These are phyloP conservation scores for Dyspetes luteomarginatus DNA, from an alignment of 2,888 invertebrate genomes.

Conservation along the genomic window DNA sequence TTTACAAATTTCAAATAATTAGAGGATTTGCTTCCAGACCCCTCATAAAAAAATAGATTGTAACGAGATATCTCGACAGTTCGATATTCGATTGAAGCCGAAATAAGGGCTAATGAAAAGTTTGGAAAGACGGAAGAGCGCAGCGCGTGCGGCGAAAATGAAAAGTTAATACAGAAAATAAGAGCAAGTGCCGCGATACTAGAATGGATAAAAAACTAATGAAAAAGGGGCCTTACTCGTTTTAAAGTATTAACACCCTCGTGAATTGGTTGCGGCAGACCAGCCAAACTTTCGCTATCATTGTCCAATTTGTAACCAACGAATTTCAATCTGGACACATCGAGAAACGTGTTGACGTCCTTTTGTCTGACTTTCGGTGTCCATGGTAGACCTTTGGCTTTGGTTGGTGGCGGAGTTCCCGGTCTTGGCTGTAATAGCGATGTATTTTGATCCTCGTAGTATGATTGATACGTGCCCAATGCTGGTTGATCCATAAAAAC, in stretches of 20 bases:
- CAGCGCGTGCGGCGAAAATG: too few relatives aligned
- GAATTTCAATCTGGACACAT: slow-evolving; percentile 96
- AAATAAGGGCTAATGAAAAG: too few relatives aligned
- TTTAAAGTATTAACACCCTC: slow-evolving; percentile 96
- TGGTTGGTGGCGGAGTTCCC: slow-evolving; percentile 82
- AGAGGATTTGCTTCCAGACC: too few relatives aligned
- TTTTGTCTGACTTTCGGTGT: slow-evolving; percentile 97
- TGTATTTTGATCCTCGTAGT: slow-evolving; percentile 82
- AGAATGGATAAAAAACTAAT: too few relatives aligned
- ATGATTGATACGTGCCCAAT: slow-evolving; percentile 71
- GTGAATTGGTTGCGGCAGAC: slow-evolving; percentile 97
- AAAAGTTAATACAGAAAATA: too few relatives aligned
- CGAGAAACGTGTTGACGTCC: slow-evolving; percentile 96
- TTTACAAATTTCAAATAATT: too few relatives aligned
- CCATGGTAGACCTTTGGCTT: slow-evolving; percentile 91
- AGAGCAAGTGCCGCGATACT: too few relatives aligned
- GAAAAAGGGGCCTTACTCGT: slow-evolving; percentile 83
- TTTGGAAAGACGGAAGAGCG: too few relatives aligned
- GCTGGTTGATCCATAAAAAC: slow-evolving; percentile 77
- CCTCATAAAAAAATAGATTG: too few relatives aligned
- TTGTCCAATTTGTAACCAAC: slow-evolving; percentile 96
- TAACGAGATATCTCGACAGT: too few relatives aligned
- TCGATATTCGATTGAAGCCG: too few relatives aligned
- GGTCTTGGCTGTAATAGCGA: slow-evolving; percentile 81
- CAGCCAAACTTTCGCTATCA: slow-evolving; percentile 95